These are phyloP conservation scores for Platorchestia sp. DNA, from an alignment of 1,140 invertebrate species.

Conservation along the genomic window DNA sequence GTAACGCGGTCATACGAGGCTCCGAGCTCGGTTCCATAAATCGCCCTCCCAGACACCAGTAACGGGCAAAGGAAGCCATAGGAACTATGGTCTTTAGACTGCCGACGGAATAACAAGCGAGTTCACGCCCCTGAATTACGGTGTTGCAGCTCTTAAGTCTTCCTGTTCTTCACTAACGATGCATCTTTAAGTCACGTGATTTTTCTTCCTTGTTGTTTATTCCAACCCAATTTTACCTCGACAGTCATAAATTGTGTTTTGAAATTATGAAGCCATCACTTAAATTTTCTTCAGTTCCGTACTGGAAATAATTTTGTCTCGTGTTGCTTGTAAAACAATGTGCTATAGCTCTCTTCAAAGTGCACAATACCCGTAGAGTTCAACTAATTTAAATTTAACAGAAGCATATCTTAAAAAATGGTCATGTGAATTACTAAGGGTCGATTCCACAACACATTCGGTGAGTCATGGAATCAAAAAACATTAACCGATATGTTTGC, in stretches of 20 bases:
- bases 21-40: neutral
- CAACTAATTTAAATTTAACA: neutral
- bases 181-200: neutral
- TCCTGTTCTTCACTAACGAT: neutral
- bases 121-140: neutral
- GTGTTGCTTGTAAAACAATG: neutral
- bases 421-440: too few relatives aligned
- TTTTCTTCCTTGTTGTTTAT: neutral
- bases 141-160: neutral
- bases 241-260: neutral
- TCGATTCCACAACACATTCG: too few relatives aligned
- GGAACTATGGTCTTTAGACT: conserved; percentile 46
- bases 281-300: neutral
- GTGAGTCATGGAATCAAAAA: too few relatives aligned
- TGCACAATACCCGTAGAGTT: neutral
- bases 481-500: too few relatives aligned
- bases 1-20: conserved; percentile 47
- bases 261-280: neutral
- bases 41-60: conserved; percentile 3
- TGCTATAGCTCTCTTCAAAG: neutral
- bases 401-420: too few relatives aligned
- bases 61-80: conserved; percentile 47
- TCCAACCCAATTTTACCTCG: neutral
- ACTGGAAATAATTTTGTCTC: neutral
- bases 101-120: conserved; percentile 20